phyloP scores from a whole-genome alignment of 2,797 vertebrate genomes.

The Halcyon badia region DNA sequence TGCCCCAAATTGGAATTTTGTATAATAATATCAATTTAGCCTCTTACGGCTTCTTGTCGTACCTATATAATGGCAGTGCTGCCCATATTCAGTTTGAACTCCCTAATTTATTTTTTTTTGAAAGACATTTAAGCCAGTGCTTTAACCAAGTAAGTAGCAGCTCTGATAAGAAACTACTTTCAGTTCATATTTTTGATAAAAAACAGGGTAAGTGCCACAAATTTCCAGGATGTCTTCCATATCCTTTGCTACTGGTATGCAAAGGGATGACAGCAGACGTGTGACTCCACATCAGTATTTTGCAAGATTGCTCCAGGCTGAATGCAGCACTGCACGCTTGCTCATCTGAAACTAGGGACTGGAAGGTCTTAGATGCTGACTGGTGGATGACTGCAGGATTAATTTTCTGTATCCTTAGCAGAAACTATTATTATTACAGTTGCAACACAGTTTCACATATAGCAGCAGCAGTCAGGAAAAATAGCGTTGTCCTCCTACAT shows the following conservation, averaged over 20 bases:
- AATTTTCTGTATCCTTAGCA: neutral
- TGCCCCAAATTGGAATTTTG: neutral
- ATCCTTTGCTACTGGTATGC: neutral
- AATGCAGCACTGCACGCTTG: neutral
- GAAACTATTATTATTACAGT: neutral
- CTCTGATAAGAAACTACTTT: neutral
- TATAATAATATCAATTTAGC: neutral
- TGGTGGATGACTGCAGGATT: neutral
- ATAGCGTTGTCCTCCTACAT: neutral
- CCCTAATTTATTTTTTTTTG: neutral
- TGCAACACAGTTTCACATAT: neutral
- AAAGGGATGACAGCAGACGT: neutral
- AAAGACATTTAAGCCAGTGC: neutral
- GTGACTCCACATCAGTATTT: neutral
- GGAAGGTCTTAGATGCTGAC: neutral
- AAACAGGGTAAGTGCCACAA: neutral
- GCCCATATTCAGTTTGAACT: neutral
- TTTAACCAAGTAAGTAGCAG: neutral
- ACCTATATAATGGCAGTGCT: neutral
- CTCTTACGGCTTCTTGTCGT: neutral
- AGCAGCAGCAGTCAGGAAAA: neutral
- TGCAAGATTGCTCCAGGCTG: neutral
- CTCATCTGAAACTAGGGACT: fast-evolving
- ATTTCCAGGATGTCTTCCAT: neutral
- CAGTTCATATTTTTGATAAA: neutral